Evolutionary conservation across 2,888 invertebrate genomes (phyloP), one percentile per base, ranked within the genome.

Genomic region (Cyaniris semiargus): DNA sequence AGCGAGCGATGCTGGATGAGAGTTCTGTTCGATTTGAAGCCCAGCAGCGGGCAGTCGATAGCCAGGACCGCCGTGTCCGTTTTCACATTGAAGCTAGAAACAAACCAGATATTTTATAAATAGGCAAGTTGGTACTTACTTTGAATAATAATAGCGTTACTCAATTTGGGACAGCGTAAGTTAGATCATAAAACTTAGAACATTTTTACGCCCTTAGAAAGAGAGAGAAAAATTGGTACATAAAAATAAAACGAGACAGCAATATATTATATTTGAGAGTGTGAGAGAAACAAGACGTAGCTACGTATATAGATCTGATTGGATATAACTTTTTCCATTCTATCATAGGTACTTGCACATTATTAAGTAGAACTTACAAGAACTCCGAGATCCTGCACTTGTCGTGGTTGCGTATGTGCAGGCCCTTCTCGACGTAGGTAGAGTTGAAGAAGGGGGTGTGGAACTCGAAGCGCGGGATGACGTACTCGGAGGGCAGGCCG

Each of bases 391-490:
- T 84, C 7, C 7, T 78, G 77, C 93, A 93, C 15, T 82, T 84
- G 15, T 92, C 76, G 15, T 87, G 86, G 8, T 92, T 92, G 0
- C 83, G 83, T 1, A 91, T 83, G 3, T 83, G 78, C 44, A 90
- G 72, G 1, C 86, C 80, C 0, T 80, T 77, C 76, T 93, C 93
- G 0, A 89, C 80, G 71, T 89, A 89, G 0, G 88, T 85, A 0
- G 89, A 79, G 80, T 93, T 92, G 84, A 93, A 93, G 81, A 78
- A 84, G 0, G 92, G 89, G 0, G 90, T 82, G 21, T 90, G 85
- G 79, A 86, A 91, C 0, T 79, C 79, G 79, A 86, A 85, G 1
- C 78, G 76, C 0, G 77, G 34, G 7, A 90, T 79, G 0, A 4
- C 77, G 81, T 87, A 88, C 21, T 79, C 8, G 0, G 74, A 3